Conservation (phyloP, 2,113 vertebrate species). For the Menura novaehollandiae region DNA sequence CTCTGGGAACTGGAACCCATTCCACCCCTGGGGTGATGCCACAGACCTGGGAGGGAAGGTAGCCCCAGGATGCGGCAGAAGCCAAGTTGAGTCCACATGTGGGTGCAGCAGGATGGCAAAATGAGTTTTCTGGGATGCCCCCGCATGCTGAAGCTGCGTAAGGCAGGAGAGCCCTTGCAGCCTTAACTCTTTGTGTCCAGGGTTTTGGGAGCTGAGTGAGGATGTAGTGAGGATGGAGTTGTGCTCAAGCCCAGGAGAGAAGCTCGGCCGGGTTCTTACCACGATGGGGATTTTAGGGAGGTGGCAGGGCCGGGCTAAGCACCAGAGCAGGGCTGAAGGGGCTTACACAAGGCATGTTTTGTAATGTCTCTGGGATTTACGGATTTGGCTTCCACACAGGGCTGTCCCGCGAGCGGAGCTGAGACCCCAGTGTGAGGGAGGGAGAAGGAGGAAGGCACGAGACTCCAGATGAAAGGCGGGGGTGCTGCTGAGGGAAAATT, state of each 20-base stretch:
- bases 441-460: background rate
- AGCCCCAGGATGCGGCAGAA: fast-evolving
- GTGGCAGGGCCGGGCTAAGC: background rate
- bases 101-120: background rate
- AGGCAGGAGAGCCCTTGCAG: background rate
- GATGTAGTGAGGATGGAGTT: background rate
- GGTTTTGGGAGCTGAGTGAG: background rate
- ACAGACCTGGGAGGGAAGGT: fast-evolving
- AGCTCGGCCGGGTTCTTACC: background rate
- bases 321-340: background rate
- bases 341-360: constrained; percentile 55
- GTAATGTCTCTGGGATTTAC: constrained; percentile 37
- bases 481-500: background rate
- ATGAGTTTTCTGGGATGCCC: fast-evolving
- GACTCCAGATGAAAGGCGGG: background rate
- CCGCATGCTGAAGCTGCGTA: background rate
- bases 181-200: background rate
- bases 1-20: background rate
- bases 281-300: background rate
- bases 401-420: background rate
- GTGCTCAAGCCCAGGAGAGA: background rate
- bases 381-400: constrained; percentile 36
- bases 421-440: background rate
- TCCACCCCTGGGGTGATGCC: background rate
- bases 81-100: fast-evolving